Base-by-base conservation (phyloP, 2,797 vertebrate genomes). In the Periophthalmus magnuspinnatus region DNA sequence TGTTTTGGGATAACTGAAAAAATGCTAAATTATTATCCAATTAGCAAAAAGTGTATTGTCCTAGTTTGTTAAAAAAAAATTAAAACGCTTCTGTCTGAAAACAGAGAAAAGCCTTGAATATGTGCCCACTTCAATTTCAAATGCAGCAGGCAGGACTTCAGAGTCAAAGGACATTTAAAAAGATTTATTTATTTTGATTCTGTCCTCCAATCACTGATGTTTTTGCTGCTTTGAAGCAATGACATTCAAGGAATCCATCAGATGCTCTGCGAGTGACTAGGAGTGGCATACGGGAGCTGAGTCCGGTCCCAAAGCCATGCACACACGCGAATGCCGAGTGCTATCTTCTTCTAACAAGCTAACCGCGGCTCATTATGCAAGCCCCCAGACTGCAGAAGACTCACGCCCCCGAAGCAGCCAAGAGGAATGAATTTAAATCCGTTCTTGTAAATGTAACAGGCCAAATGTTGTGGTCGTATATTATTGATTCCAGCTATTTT, bases 271-370 rank as follows among this genome's bases (percentile, higher is more conserved):
- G 56, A 47, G 50, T 72, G 66, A 61, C 24, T 58, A 2, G 28
- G 56, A 0, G 45, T 28, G 63, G 36, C 41, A 57, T 52, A 58
- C 19, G 22, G 10, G 16, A 58, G 34, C 9, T 55, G 41, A 50
- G 28, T 1, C 19, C 16, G 14, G 33, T 65, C 67, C 50, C 56
- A 60, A 69, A 69, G 1, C 0, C 2, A 62, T 67, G 64, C 57
- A 52, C 36, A 6, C 41, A 45, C n/a, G 6, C 72, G 74, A 69
- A 79, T 73, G 80, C 79, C 67, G 47, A 74, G 71, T 70, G 68
- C 45, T 67, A 28, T 81, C 72, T 75, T 38, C 3, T 16, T 50
- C 65, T 79, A 86, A 80, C 76, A 70, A 81, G 79, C 72, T 68
- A 75, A 78, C 70, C 76, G 22, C 67, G 66, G 74, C 77, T 81